Base-by-base conservation (phyloP, 2,797 vertebrate species). In the Leptatherina wallacei region DNA sequence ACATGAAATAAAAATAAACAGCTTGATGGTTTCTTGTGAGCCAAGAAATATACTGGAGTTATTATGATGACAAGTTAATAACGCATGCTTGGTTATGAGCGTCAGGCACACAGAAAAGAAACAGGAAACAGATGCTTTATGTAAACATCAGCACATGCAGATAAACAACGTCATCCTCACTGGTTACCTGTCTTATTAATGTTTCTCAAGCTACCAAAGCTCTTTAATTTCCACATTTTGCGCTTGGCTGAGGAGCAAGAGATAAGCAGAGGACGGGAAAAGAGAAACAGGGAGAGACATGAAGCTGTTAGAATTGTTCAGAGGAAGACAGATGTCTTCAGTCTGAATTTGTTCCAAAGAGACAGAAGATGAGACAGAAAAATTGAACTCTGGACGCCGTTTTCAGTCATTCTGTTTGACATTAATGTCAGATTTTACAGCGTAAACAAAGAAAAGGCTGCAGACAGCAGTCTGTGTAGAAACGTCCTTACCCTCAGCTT, bases 151-250 rank as follows among this genome's bases (percentile, higher is more conserved):
- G 84, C 72, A 69, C 56, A 80, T 54, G 75, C 68, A 22, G 56
- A 72, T 72, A 60, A 29, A 51, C 66, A 40, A 35, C 75, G 4
- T 14, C 85, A 47, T 40, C 76, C 72, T 77, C 80, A 66, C 76
- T 93, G 93, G 85, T 98, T 99, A 99, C 98, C 98, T 99, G 98
- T 97, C 96, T 97, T 98, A 96, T 98, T 98, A 96, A 99, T 97
- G 96, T 98, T 99, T 97, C 97, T 97, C 96, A 99, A 97, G 96
- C 98, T 99, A 99, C 98, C 97, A 96, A 99, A 98, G 95, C 97
- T 97, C 95, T 99, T 99, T 96, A 99, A 95, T 93, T 99, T 99
- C 98, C 98, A 99, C 97, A 99, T 98, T 98, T 98, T 99, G 95
- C 97, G 98, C 91, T 98, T 99, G 94, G 97, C 98, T 99, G 96